Base-by-base conservation (phyloP, 2,113 vertebrate species). In the Psophia crepitans region DNA sequence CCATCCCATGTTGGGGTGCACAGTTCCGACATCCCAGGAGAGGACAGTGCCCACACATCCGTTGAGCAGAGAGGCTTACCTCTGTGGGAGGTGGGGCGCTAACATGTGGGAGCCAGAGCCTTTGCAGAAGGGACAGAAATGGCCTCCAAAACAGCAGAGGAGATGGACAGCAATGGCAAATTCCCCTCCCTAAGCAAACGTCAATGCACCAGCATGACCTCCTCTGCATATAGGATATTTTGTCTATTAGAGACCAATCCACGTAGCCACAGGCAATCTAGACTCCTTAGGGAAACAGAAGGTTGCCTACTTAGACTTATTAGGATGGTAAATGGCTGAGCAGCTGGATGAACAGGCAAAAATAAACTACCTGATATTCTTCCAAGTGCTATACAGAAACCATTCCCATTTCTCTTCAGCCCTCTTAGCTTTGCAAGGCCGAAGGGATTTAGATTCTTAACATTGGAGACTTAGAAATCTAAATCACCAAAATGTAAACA, bases 221-320 rank as follows among this genome's bases (percentile, higher is more conserved):
- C 61, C 37, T 68, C 39, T 69, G 77, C 33, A 4, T 53, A 87
- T 69, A 78, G 82, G 73, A 37, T 81, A 57, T 92, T 95, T 92
- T 87, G n/a, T 37, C 69, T 94, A 73, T 89, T 93, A 94, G 77
- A 92, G 86, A 91, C 91, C 89, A 84, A 91, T 28, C 92, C 77
- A 80, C 37, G 5, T 85, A 89, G 84, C 70, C 44, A 65, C 70
- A 92, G 94, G 84, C 87, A 92, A 94, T 92, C 94, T 83, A 96
- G 66, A 87, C 73, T 97, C 96, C 94, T 96, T 66, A 89, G 95
- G 92, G 95, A 96, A 96, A 96, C 90, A 97, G 97, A 97, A 95
- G 92, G 94, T 96, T 95, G 95, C 96, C 94, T 96, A 69, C 92
- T 97, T 97, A 95, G 83, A 84, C 92, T 93, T 97, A 95, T 96